Evolutionary conservation across 1,140 invertebrate species (phyloP), one percentile per base, ranked within the genome.

Genomic region (Penaeus japonicus): DNA sequence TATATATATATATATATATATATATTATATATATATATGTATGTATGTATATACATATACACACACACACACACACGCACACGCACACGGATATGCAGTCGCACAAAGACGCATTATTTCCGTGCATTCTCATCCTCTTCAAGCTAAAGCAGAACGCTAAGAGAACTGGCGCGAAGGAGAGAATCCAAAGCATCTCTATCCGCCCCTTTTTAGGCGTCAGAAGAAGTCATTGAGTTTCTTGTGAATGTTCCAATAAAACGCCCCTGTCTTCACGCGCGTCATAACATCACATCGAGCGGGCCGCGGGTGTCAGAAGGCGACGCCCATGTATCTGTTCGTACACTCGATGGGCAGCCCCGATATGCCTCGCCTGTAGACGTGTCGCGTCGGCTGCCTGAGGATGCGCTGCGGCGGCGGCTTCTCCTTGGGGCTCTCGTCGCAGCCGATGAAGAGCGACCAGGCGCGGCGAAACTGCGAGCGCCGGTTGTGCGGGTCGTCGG

Each of bases 321-420:
- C 7, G 1, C 80, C 80, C n/a, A 87, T 22, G 30, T 77, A 30
- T 55, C 65, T 88, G 80, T 77, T 88, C 32, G 79, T 88, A 53
- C 86, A 88, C 80, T 88, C 86, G 27, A 88, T 77, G 17, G 86
- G 86, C 15, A 88, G 53, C 22, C 86, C 86, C 22, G 86, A 88
- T 27, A 88, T 88, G 3, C 86, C 86, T 22, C 86, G 47, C n/a
- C 80, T 47, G 54, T 88, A 88, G 2, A 82, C 53, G 35, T 88
- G 80, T 7, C 86, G 79, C n/a, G 86, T 88, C 7, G 86, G 86
- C 54, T 83, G 86, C 70, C 86, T n/a, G 10, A 88, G 81, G 65
- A 88, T 88, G n/a, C 70, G 82, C 54, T 88, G 80, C 1, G 86
- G 86, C 22, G 78, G 86, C 2, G 80, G 47, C 27, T 88, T 88